These are phyloP conservation scores for Porites divaricata DNA, from an alignment of 92 coral and sea anemone genomes.

Conservation along the genomic window DNA sequence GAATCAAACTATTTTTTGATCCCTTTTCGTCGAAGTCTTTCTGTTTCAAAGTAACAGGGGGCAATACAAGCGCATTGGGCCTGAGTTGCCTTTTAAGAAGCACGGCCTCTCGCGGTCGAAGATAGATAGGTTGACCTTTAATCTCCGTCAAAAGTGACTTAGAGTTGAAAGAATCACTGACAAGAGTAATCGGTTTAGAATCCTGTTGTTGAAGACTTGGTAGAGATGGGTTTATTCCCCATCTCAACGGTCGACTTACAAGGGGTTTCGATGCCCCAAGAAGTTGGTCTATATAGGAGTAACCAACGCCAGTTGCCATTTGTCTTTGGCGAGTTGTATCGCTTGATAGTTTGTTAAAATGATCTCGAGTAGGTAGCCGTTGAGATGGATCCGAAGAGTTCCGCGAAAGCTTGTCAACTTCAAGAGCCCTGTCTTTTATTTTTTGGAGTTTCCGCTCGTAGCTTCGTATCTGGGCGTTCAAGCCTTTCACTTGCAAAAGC, in stretches of 20 bases:
- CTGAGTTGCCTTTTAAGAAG: slow-evolving; percentile 13
- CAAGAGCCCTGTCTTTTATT: slow-evolving; percentile 59
- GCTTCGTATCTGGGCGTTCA: slow-evolving; percentile 65
- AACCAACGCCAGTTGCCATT: slow-evolving; percentile 66
- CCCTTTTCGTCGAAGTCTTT: background rate
- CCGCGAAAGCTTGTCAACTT: slow-evolving; percentile 68
- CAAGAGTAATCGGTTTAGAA: slow-evolving; percentile 38
- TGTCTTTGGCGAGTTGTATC: slow-evolving; percentile 57
- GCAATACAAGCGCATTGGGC: slow-evolving; percentile 8
- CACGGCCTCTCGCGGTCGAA: slow-evolving; percentile 46
- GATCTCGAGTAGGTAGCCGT: slow-evolving; percentile 30
- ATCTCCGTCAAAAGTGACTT: slow-evolving; percentile 45
- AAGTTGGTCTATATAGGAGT: slow-evolving; percentile 72
- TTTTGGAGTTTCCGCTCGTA: slow-evolving; percentile 66
- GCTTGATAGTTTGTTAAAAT: slow-evolving; percentile 26
- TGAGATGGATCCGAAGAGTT: slow-evolving; percentile 17
- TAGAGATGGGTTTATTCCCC: slow-evolving; percentile 76
- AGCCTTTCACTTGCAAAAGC: slow-evolving; percentile 57
- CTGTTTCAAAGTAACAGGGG: slow-evolving; percentile 14
- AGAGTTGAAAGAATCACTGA: slow-evolving; percentile 4
- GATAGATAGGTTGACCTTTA: slow-evolving; percentile 51
- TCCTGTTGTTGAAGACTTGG: slow-evolving; percentile 37
- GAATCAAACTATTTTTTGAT: background rate
- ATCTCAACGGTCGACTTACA: slow-evolving; percentile 73
- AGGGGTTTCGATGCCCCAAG: slow-evolving; percentile 69